phyloP scores from a whole-genome alignment of 2,888 invertebrate species.

The Agrilus biguttatus region DNA sequence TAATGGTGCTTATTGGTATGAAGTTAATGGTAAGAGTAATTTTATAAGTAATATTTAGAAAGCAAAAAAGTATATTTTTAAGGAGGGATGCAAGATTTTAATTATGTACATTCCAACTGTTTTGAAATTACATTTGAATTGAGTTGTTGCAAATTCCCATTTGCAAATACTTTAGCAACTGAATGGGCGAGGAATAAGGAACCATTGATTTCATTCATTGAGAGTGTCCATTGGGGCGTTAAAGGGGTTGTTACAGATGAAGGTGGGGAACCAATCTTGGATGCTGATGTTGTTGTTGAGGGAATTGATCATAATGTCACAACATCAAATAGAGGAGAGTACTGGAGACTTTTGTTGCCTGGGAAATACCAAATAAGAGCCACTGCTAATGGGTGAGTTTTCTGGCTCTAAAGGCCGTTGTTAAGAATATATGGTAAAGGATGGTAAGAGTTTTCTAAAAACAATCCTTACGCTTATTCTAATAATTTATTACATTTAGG shows the following conservation, averaged over 20 bases:
- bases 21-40: slow-evolving; percentile 47
- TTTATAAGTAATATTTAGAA: background rate
- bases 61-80: slow-evolving; percentile 10
- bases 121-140: slow-evolving; percentile 95
- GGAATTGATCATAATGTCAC: slow-evolving; percentile 69
- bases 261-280: slow-evolving; percentile 45
- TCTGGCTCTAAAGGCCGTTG: background rate
- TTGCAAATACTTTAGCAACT: slow-evolving; percentile 46
- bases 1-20: slow-evolving; percentile 89
- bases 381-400: slow-evolving; percentile 52
- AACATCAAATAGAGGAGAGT: slow-evolving; percentile 74
- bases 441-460: no score
- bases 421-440: no score
- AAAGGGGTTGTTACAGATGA: slow-evolving; percentile 46
- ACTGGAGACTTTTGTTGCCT: slow-evolving; percentile 84
- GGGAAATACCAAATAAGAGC: slow-evolving; percentile 70
- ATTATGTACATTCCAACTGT: slow-evolving; percentile 88
- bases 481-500: background rate
- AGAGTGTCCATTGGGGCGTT: slow-evolving; percentile 62
- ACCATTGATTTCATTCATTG: slow-evolving; percentile 70
- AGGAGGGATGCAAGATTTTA: slow-evolving; percentile 98
- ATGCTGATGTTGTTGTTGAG: slow-evolving; percentile 61
- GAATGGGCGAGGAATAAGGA: slow-evolving; percentile 84
- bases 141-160: slow-evolving; percentile 90
- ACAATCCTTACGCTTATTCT: no score